Percentiles rank a stretch among this genome's conserved stretches.
Evolutionary conservation across 2,888 invertebrate genomes (phyloP).

Genomic region (Callimorpha dominula): DNA sequence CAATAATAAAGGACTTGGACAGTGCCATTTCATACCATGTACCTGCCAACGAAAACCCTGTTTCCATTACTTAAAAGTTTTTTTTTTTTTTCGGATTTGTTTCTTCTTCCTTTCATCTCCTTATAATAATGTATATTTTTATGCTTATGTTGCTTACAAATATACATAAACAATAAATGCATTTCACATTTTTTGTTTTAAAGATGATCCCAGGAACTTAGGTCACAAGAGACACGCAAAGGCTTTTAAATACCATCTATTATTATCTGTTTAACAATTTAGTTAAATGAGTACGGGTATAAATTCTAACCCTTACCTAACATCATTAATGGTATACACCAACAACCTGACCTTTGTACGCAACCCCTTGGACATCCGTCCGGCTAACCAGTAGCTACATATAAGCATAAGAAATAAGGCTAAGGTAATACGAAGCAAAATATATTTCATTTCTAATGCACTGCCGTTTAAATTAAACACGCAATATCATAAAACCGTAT

Average conservation of each 20-base stretch:
- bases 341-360: slow-evolving; percentile 35
- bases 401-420: slow-evolving; percentile 36
- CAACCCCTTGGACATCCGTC: slow-evolving; percentile 31
- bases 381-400: slow-evolving; percentile 9
- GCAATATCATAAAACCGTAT: slow-evolving; percentile 55
- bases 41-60: background rate
- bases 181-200: background rate
- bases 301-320: background rate
- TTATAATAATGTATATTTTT: background rate
- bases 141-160: background rate
- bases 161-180: background rate
- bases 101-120: background rate
- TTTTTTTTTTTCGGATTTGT: background rate
- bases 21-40: background rate
- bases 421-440: slow-evolving; percentile 47
- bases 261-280: background rate
- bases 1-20: background rate
- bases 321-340: background rate
- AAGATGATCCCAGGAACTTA: background rate
- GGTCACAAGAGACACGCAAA: too few species aligned
- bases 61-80: background rate
- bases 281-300: background rate
- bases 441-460: slow-evolving; percentile 54
- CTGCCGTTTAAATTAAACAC: slow-evolving; percentile 56
- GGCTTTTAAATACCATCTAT: background rate